Percentiles rank a stretch among this genome's conserved stretches.
Conservation (phyloP, 2,888 invertebrate genomes). For the Corbicula japonica region DNA sequence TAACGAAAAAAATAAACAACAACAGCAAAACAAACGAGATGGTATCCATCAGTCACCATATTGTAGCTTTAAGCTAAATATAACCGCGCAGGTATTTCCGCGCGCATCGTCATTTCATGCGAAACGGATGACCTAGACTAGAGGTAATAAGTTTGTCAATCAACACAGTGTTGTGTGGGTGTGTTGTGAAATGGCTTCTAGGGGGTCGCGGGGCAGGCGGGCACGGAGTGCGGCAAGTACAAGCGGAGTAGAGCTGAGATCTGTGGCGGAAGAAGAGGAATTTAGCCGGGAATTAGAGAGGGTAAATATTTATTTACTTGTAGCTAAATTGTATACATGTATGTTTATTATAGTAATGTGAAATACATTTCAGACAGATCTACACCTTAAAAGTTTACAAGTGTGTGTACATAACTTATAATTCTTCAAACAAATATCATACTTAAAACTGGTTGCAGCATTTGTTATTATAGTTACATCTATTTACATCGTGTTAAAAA, state of each 20-base stretch:
- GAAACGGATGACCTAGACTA: neutral
- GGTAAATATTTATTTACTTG: constrained; percentile 31
- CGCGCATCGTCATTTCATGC: neutral
- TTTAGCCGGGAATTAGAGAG: constrained; percentile 48
- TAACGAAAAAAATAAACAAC: neutral
- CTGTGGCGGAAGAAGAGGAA: constrained; percentile 37
- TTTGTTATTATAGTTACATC: too few species aligned
- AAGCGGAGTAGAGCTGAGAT: constrained; percentile 28
- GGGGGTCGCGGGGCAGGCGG: constrained; percentile 16
- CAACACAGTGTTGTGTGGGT: neutral
- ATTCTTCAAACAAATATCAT: too few species aligned
- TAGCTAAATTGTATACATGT: neutral
- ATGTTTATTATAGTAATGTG: too few species aligned
- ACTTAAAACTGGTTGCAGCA: too few species aligned
- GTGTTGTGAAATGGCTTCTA: constrained; percentile 1
- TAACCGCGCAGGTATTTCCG: constrained; percentile 3
- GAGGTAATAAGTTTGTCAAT: neutral
- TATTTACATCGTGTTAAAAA: too few species aligned
- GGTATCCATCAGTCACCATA: neutral
- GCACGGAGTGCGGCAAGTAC: constrained; percentile 29
- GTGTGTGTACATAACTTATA: too few species aligned
- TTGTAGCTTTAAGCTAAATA: neutral
- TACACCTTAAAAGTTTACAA: neutral
- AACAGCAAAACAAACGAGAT: neutral
- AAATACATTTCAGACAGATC: neutral